Percentiles rank a stretch among this genome's conserved stretches.
Conservation (phyloP, 2,797 vertebrate genomes). For the Phataginus tricuspis region DNA sequence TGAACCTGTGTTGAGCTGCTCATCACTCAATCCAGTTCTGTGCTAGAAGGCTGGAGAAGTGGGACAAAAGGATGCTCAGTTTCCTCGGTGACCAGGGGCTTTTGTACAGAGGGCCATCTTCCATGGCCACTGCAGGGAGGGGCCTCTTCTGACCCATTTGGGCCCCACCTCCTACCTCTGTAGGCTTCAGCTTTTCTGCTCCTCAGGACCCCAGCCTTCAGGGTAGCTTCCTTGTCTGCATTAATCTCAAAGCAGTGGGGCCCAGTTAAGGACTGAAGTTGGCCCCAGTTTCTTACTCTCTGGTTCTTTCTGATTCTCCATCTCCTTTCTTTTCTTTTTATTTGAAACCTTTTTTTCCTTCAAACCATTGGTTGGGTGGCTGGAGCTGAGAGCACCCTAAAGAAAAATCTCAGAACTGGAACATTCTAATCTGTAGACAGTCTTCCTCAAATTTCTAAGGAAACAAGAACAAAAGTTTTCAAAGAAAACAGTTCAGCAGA, state of each 20-base stretch:
- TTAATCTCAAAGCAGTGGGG: neutral
- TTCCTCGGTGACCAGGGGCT: neutral
- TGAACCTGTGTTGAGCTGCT: neutral
- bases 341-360: neutral
- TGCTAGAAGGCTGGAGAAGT: neutral
- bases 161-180: neutral
- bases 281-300: neutral
- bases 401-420: constrained; percentile 12
- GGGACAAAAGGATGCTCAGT: neutral
- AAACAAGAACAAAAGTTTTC: constrained; percentile 24
- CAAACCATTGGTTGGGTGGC: neutral
- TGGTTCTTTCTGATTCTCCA: neutral
- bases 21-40: neutral
- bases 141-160: neutral
- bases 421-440: neutral
- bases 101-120: neutral
- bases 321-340: neutral
- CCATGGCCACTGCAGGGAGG: neutral
- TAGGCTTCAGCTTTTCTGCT: neutral
- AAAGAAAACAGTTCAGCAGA: neutral
- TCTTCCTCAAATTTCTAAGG: constrained; percentile 21
- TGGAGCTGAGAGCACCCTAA: constrained; percentile 8
- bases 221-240: neutral
- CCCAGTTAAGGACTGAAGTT: neutral
- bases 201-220: neutral